A percentile compares a stretch with the other conserved stretches of the same genome.
Conservation (phyloP, 2,888 invertebrate genomes). For the Celastrina argiolus region DNA sequence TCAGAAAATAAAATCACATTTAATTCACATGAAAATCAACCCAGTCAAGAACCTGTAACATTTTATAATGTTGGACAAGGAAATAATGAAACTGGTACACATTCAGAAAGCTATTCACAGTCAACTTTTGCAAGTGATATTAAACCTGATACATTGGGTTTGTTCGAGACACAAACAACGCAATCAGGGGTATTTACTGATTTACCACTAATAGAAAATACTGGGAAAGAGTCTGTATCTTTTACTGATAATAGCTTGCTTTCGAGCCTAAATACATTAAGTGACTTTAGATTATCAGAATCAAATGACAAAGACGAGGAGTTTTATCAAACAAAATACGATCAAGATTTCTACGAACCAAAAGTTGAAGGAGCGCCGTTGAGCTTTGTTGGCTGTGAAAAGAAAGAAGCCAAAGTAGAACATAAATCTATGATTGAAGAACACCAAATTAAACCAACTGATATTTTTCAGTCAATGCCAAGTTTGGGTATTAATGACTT, state of each 20-base stretch:
- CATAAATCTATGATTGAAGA: background rate
- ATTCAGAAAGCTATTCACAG: background rate
- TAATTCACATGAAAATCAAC: background rate
- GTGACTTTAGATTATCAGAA: background rate
- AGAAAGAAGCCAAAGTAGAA: background rate
- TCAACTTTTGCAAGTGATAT: background rate
- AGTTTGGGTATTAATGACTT: constrained; percentile 19
- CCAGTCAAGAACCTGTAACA: background rate
- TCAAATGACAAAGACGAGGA: background rate
- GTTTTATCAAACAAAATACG: background rate
- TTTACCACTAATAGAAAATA: background rate
- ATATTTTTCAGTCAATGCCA: constrained; percentile 19
- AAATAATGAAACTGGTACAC: background rate
- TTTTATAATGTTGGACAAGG: background rate
- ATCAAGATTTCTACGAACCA: constrained; percentile 7
- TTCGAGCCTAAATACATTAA: background rate
- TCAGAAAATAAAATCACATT: background rate
- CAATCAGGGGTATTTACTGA: background rate
- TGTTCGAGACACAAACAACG: background rate
- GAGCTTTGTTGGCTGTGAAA: constrained; percentile 12
- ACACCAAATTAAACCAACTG: constrained; percentile 14
- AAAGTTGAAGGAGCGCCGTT: background rate
- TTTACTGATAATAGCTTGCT: background rate
- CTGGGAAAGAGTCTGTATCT: background rate
- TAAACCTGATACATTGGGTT: background rate